Evolutionary conservation across 2,888 invertebrate genomes (phyloP).

Genomic region (Heteromyza rotundicornis): DNA sequence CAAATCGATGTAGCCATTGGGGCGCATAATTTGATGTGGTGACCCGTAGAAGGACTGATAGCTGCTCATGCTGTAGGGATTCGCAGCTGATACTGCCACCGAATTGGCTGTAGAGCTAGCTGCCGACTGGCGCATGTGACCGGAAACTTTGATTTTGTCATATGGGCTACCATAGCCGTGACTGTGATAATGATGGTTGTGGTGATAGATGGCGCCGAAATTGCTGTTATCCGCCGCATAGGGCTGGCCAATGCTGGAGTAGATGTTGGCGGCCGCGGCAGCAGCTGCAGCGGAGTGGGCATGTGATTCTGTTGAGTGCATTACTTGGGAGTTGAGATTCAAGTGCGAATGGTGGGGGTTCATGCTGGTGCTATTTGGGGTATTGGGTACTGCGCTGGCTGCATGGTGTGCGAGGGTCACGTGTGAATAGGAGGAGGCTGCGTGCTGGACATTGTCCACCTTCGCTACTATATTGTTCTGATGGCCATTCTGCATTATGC

Average conservation of each 20-base stretch:
- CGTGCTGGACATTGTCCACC: constrained; percentile 32
- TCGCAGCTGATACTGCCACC: constrained; percentile 33
- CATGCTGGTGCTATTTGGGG: constrained; percentile 19
- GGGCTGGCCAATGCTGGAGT: constrained; percentile 57
- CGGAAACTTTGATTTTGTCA: constrained; percentile 59
- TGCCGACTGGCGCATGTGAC: constrained; percentile 29
- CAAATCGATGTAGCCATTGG: constrained; percentile 60
- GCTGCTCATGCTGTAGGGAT: constrained; percentile 56
- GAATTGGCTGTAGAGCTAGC: constrained; percentile 11
- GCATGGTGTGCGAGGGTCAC: neutral
- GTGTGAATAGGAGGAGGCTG: constrained; percentile 39
- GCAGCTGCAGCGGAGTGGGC: constrained; percentile 29
- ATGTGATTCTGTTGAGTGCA: constrained; percentile 15
- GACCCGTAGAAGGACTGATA: constrained; percentile 60
- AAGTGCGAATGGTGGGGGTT: constrained; percentile 30
- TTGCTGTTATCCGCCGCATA: constrained; percentile 59
- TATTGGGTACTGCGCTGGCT: neutral
- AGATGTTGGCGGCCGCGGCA: constrained; percentile 51
- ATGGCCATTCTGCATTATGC: constrained; percentile 17
- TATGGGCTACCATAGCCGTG: constrained; percentile 54
- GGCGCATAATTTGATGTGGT: constrained; percentile 57
- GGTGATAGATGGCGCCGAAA: constrained; percentile 62
- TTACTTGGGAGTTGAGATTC: constrained; percentile 30
- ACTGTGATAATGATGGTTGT: constrained; percentile 47
- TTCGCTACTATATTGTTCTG: neutral